Evolutionary conservation across 2,888 invertebrate genomes (phyloP), one percentile per base, ranked within the genome.

Genomic region (Shargacucullia verbasci): DNA sequence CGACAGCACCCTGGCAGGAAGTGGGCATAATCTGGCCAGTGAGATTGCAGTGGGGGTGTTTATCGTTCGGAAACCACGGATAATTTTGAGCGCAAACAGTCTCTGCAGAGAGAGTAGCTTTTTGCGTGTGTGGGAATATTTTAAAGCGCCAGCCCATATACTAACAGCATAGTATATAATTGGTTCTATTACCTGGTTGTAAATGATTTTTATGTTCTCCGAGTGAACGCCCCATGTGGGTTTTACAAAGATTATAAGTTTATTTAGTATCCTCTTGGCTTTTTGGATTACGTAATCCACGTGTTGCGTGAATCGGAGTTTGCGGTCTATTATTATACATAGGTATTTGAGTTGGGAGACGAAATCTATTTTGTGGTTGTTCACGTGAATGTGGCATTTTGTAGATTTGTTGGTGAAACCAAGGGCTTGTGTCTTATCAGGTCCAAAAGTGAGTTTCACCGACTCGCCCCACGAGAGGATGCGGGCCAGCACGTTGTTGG

Each of bases 211-310:
- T n/a, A n/a, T n/a, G n/a, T n/a, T n/a, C n/a, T n/a, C n/a, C n/a
- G n/a, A 33, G 12, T 33, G 13, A 25, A 6, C 31, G 15, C 55
- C 55, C 55, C 55, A 47, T 7, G 55, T 47, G 12, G 55, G 55
- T 41, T 10, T 34, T 4, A 55, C 20, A 11, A n/a, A 56, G 0
- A 13, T 44, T 15, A 27, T 29, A 10, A 44, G 52, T 39, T 25
- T 44, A 9, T 33, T 33, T 13, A 31, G 25, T 1, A 44, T 31
- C 20, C 33, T 44, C 11, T 44, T 44, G 10, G 27, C 34, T 12
- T 35, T 35, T 1, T 35, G 12, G 4, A 35, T 35, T 35, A 12
- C 8, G 34, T 35, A 35, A 2, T 9, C 12, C 5, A 12, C 12
- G 34, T 35, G 34, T 12, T 35, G n/a, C 5, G 5, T 12, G 8